phyloP scores from a whole-genome alignment of 2,888 invertebrate genomes.

The Scaeva pyrastri region DNA sequence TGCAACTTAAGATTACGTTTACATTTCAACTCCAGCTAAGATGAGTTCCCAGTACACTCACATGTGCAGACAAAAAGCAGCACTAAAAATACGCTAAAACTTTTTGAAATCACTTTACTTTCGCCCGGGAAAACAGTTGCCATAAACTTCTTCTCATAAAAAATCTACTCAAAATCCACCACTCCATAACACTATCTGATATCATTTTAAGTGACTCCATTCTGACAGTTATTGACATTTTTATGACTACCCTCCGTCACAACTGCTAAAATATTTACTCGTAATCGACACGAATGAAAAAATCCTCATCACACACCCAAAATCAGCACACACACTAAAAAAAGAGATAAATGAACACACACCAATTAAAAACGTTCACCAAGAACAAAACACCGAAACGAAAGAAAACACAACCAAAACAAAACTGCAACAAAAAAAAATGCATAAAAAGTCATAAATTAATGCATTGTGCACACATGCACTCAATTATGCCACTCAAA shows the following conservation, averaged over 20 bases:
- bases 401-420: constrained; percentile 10
- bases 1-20: too few relatives aligned
- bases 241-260: not conserved
- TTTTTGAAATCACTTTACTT: too few relatives aligned
- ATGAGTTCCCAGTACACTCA: too few relatives aligned
- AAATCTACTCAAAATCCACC: too few relatives aligned
- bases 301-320: not conserved
- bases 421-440: constrained; percentile 18
- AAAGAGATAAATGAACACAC: constrained; percentile 5
- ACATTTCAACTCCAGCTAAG: too few relatives aligned
- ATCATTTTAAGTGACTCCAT: not conserved
- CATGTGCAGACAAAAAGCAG: too few relatives aligned
- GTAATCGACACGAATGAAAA: not conserved
- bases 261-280: not conserved
- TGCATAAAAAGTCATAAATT: constrained; percentile 67
- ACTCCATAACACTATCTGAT: too few relatives aligned
- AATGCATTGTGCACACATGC: constrained; percentile 75
- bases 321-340: not conserved
- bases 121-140: too few relatives aligned
- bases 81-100: too few relatives aligned
- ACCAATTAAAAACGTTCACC: constrained; percentile 31
- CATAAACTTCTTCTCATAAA: too few relatives aligned
- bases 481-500: constrained; percentile 75
- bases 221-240: not conserved
- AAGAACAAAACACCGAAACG: constrained; percentile 1